phyloP scores from a whole-genome alignment of 2,888 invertebrate species.

The Drosophila koepferae region DNA sequence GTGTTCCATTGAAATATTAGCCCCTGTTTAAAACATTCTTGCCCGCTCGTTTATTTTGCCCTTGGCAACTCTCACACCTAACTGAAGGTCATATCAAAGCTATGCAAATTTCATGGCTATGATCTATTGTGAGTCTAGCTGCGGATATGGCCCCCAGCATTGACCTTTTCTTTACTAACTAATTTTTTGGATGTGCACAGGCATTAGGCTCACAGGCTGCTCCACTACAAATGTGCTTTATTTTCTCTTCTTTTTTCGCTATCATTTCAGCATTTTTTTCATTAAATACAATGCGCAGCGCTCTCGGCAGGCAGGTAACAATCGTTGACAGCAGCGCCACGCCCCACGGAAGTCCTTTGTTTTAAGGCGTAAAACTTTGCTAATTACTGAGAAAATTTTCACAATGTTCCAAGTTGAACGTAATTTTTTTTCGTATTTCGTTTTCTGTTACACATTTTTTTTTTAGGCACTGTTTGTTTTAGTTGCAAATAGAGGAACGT shows the following conservation, averaged over 20 bases:
- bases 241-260: conserved; percentile 17
- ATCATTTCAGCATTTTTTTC: conserved; percentile 55
- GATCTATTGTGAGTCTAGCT: conserved; percentile 10
- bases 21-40: not conserved
- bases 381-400: conserved; percentile 77
- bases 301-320: conserved; percentile 26
- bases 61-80: conserved; percentile 20
- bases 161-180: conserved; percentile 28
- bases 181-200: conserved; percentile 20
- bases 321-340: conserved; percentile 44
- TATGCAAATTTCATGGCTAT: conserved; percentile 42
- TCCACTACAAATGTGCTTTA: conserved; percentile 13
- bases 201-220: conserved; percentile 12
- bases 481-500: conserved; percentile 31
- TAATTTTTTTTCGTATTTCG: conserved; percentile 32
- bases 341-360: conserved; percentile 66
- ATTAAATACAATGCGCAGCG: conserved; percentile 41
- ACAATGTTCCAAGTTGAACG: conserved; percentile 58
- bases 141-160: conserved; percentile 9
- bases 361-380: conserved; percentile 76
- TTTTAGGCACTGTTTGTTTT: conserved; percentile 33
- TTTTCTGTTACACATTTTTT: conserved; percentile 5
- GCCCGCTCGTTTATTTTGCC: not conserved
- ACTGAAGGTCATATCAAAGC: conserved; percentile 50
- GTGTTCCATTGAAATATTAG: not conserved